Percentiles rank a stretch among this genome's conserved stretches.
Evolutionary conservation across 1,140 invertebrate genomes (phyloP).

Genomic region (Adoxophyes honmai): DNA sequence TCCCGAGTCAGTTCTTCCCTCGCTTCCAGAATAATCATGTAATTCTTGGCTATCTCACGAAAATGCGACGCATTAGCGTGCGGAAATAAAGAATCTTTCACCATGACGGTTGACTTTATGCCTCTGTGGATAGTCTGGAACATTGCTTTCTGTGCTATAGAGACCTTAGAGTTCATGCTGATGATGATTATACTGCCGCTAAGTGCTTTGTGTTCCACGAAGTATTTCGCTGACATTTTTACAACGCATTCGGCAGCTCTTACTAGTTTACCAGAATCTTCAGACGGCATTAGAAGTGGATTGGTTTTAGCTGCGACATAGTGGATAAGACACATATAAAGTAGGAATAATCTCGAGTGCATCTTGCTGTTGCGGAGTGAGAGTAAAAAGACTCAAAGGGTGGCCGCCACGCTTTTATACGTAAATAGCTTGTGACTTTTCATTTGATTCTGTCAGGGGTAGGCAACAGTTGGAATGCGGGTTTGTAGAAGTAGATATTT

Average conservation of each 20-base stretch:
- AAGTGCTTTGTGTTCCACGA: slow-evolving; percentile 71
- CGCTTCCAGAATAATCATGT: slow-evolving; percentile 73
- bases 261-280: slow-evolving; percentile 46
- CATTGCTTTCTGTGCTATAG: slow-evolving; percentile 56
- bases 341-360: slow-evolving; percentile 15
- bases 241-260: slow-evolving; percentile 69
- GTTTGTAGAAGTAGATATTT: no score
- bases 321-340: slow-evolving; percentile 13
- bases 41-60: slow-evolving; percentile 76
- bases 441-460: slow-evolving; percentile 6
- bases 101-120: slow-evolving; percentile 72
- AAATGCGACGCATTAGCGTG: slow-evolving; percentile 75
- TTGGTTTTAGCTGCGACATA: slow-evolving; percentile 23
- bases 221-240: slow-evolving; percentile 73
- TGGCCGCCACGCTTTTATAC: slow-evolving; percentile 8
- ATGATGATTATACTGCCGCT: slow-evolving; percentile 73
- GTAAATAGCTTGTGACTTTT: neutral
- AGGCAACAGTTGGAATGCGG: slow-evolving; percentile 4
- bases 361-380: slow-evolving; percentile 9
- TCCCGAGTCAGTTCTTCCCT: slow-evolving; percentile 61
- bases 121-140: slow-evolving; percentile 66
- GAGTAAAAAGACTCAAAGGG: slow-evolving; percentile 6
- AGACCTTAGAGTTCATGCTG: slow-evolving; percentile 64
- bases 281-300: slow-evolving; percentile 46
- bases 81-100: slow-evolving; percentile 65